Evolutionary conservation across 2,888 invertebrate species (phyloP), one percentile per base, ranked within the genome.

Genomic region (Eueremaeus valkanovi): DNA sequence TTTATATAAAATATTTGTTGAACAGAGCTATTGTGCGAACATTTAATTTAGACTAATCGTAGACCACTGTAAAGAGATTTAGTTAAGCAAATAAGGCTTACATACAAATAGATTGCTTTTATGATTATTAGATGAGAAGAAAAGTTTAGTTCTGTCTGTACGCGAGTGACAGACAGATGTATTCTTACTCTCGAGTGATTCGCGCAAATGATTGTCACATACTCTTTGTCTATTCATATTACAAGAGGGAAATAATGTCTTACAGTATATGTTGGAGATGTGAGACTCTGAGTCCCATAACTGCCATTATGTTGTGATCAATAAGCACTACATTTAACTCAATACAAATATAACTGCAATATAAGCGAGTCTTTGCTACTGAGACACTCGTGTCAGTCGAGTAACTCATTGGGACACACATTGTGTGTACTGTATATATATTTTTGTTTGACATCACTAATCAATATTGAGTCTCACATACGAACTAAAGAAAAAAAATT

Each of bases 281-380:
- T 36, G 21, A 29, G 13, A 11, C 24, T 9, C 24, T 36, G 21
- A 16, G 36, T 66, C 66, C 66, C 66, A 66, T 40, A 66, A 66
- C 66, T 66, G 66, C 66, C 36, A 66, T 66, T 66, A 66, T 18
- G 66, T 36, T n/a, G 33, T 66, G 66, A 66, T 66, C 66, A 66
- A 66, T 66, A 66, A 66, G 66, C 36, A 31, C 61, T 61, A 9
- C 27, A 61, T 66, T 36, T 66, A 66, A 36, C 66, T 5, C 16
- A 61, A 61, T 27, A 61, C 18, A 61, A 33, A 36, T 16, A 36
- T 16, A 61, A 55, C 21, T 55, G 24, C 24, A 21, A 24, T 21
- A 31, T 18, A 61, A 61, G 55, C 9, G 29, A 61, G 61, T 18
- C 18, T 27, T 11, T 1, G 16, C 13, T 31, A 31, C 31, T 18